A percentile compares a stretch with the other conserved stretches of the same genome.
These are phyloP conservation scores for Neuroterus valhalla DNA, from an alignment of 1,140 invertebrate species.

Conservation along the genomic window DNA sequence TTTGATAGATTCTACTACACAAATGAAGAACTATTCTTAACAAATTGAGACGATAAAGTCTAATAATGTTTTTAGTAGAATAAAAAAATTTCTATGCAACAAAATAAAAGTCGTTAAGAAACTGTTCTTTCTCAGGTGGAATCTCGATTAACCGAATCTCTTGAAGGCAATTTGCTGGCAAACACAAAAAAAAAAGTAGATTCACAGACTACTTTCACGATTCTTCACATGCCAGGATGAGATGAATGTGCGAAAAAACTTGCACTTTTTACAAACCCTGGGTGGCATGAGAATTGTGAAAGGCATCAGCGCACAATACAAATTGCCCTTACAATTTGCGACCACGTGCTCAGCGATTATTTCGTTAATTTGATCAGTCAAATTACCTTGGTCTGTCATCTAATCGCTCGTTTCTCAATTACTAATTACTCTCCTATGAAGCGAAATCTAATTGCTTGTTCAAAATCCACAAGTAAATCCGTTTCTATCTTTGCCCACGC, in stretches of 20 bases:
- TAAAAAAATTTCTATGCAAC: too few relatives aligned
- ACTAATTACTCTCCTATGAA: not conserved
- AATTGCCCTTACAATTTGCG: not conserved
- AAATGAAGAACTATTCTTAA: too few relatives aligned
- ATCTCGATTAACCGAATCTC: too few relatives aligned
- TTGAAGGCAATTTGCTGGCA: too few relatives aligned
- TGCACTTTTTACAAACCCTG: not conserved
- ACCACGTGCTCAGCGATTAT: conserved; percentile 15
- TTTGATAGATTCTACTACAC: too few relatives aligned
- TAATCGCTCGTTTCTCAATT: conserved; percentile 6
- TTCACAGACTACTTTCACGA: conserved; percentile 9
- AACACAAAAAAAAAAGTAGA: not conserved
- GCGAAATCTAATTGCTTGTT: not conserved
- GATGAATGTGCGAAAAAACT: conserved; percentile 17
- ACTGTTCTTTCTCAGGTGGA: too few relatives aligned
- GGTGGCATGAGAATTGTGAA: not conserved
- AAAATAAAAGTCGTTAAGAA: too few relatives aligned
- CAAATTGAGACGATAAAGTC: too few relatives aligned
- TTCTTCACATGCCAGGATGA: conserved; percentile 7
- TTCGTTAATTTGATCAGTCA: conserved; percentile 1
- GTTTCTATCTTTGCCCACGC: not conserved
- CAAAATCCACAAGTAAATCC: conserved; percentile 3
- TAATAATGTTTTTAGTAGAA: too few relatives aligned
- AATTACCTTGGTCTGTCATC: not conserved
- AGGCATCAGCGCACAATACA: not conserved